A percentile compares a stretch with the other conserved stretches of the same genome.
phyloP scores from a whole-genome alignment of 2,113 vertebrate genomes.

The Nothobranchius furzeri region DNA sequence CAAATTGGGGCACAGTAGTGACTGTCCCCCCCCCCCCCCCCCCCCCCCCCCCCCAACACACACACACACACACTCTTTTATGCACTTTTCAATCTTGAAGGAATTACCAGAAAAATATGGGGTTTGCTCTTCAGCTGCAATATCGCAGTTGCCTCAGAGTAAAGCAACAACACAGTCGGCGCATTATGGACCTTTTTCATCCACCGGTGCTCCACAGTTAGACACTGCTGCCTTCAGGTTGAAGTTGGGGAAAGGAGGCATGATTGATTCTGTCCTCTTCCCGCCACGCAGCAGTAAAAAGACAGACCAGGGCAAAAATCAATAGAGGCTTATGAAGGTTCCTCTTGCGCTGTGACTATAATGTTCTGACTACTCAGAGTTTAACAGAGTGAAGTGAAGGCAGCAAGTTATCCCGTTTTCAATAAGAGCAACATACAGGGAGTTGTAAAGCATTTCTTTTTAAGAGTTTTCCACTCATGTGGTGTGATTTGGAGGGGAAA shows the following conservation, averaged over 20 bases:
- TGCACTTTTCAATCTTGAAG: background rate
- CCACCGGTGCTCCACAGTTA: conserved; percentile 11
- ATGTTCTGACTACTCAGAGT: conserved; percentile 13
- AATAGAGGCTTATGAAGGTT: conserved; percentile 45
- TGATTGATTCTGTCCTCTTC: conserved; percentile 51
- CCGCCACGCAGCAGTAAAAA: conserved; percentile 45
- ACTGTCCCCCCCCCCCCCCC: background rate
- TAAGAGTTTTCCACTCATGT: background rate
- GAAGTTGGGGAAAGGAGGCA: conserved; percentile 25
- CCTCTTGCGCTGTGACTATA: conserved; percentile 26
- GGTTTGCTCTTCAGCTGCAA: background rate
- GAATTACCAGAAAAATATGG: background rate
- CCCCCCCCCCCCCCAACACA: too few species aligned
- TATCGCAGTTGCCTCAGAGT: background rate
- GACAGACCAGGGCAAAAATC: conserved; percentile 43
- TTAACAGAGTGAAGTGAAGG: conserved; percentile 6
- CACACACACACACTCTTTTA: background rate
- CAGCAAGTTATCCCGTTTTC: background rate
- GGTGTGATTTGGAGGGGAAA: background rate
- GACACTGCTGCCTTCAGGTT: conserved; percentile 16
- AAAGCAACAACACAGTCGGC: conserved; percentile 6
- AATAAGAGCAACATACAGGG: background rate
- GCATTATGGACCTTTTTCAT: conserved; percentile 16
- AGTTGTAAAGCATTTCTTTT: background rate
- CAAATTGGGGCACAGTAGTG: background rate